phyloP scores from a whole-genome alignment of 2,888 invertebrate genomes.

The Drosophila nigritarsus region DNA sequence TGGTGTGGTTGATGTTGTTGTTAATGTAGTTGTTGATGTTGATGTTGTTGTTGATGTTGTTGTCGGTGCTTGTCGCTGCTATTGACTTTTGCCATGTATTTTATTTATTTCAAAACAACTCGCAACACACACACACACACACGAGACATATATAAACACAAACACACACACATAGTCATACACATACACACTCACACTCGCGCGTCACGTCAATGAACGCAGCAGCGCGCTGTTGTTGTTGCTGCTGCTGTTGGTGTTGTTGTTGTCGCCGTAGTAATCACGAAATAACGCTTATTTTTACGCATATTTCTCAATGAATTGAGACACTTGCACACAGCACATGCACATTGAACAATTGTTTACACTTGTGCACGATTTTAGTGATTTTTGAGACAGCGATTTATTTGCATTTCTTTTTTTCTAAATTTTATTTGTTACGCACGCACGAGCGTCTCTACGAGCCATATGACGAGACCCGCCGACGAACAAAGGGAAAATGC shows the following conservation, averaged over 20 bases:
- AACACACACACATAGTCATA: conserved; percentile 42
- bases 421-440: conserved; percentile 74
- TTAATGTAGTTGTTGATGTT: conserved; percentile 50
- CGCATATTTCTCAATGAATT: conserved; percentile 71
- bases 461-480: conserved; percentile 80
- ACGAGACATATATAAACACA: conserved; percentile 43
- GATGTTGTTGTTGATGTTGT: conserved; percentile 46
- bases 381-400: conserved; percentile 49
- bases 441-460: conserved; percentile 66
- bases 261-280: conserved; percentile 63
- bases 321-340: conserved; percentile 44
- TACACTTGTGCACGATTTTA: conserved; percentile 66
- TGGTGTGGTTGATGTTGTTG: conserved; percentile 52
- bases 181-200: conserved; percentile 60
- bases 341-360: conserved; percentile 59
- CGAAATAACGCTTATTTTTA: conserved; percentile 66
- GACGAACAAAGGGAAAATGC: conserved; percentile 80
- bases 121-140: conserved; percentile 45
- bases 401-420: conserved; percentile 57
- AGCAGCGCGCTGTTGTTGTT: conserved; percentile 69
- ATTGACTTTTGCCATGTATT: conserved; percentile 44
- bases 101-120: conserved; percentile 69
- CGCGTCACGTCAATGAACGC: conserved; percentile 82
- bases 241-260: conserved; percentile 52
- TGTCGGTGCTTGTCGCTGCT: conserved; percentile 19